phyloP scores from a whole-genome alignment of 2,888 invertebrate genomes.

The Diarsia rubi region DNA sequence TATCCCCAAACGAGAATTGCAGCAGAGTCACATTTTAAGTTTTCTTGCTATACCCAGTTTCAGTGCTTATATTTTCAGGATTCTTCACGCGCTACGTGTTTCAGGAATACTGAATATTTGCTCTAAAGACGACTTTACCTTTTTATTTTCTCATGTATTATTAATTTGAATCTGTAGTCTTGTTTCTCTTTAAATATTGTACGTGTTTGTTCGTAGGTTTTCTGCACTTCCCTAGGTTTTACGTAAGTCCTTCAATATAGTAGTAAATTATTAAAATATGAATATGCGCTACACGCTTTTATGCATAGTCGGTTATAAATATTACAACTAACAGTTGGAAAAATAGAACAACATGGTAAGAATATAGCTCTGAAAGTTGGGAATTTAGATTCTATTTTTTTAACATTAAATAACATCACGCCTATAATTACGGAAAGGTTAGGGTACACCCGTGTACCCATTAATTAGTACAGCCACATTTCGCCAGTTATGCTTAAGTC shows the following conservation, averaged over 20 bases:
- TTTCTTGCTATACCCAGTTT: constrained; percentile 14
- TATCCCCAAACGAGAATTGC: neutral
- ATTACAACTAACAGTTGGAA: neutral
- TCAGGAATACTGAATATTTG: constrained; percentile 22
- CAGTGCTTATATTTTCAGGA: constrained; percentile 40
- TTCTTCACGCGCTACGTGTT: constrained; percentile 18
- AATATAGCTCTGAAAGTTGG: neutral
- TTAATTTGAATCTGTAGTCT: constrained; percentile 19
- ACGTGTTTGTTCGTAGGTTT: constrained; percentile 8
- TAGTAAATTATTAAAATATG: neutral
- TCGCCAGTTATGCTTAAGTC: no score
- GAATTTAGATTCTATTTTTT: neutral
- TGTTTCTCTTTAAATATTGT: constrained; percentile 18
- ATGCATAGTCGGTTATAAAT: neutral
- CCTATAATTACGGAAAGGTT: no score
- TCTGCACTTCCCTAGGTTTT: neutral
- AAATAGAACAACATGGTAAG: neutral
- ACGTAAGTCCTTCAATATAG: neutral
- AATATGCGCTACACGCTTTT: constrained; percentile 6
- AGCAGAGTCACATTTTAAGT: neutral
- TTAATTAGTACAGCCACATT: no score
- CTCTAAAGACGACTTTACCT: constrained; percentile 13
- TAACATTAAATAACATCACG: no score
- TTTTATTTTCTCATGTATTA: constrained; percentile 38
- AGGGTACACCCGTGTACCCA: no score